A percentile compares a stretch with the other conserved stretches of the same genome.
phyloP scores from a whole-genome alignment of 2,797 vertebrate genomes.

The Clamator glandarius region DNA sequence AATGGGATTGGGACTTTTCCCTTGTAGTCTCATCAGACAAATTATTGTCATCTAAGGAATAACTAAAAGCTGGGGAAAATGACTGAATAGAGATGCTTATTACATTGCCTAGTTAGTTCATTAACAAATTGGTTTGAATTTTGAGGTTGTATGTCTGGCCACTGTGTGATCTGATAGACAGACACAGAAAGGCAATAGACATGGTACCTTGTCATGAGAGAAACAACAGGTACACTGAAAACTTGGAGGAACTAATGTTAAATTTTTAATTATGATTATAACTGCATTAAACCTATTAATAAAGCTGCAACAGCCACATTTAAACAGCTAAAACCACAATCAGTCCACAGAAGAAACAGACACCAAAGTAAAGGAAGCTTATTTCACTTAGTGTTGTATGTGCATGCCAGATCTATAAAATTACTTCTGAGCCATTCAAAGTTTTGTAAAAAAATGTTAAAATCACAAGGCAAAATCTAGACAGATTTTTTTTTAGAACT shows the following conservation, averaged over 20 bases:
- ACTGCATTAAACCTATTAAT: background rate
- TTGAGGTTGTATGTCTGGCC: slow-evolving; percentile 31
- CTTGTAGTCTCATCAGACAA: slow-evolving; percentile 57
- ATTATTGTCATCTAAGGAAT: slow-evolving; percentile 56
- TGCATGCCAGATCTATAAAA: background rate
- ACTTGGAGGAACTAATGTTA: slow-evolving; percentile 6
- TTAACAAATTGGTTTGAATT: slow-evolving; percentile 66
- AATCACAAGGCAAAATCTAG: background rate
- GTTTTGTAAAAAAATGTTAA: background rate
- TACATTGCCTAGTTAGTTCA: slow-evolving; percentile 26
- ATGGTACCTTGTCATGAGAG: background rate
- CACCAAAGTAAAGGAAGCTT: background rate
- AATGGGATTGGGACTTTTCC: slow-evolving; percentile 48
- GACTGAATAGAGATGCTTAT: slow-evolving; percentile 33
- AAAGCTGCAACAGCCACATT: background rate
- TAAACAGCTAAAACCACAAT: slow-evolving; percentile 20
- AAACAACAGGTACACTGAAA: background rate
- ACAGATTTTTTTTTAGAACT: background rate
- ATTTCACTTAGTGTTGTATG: background rate
- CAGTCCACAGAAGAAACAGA: background rate
- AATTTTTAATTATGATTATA: slow-evolving; percentile 10
- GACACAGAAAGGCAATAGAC: slow-evolving; percentile 42
- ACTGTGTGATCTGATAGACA: slow-evolving; percentile 30
- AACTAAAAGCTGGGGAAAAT: background rate
- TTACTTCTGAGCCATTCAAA: background rate